Evolutionary conservation across 2,113 vertebrate species (phyloP).

Genomic region (Petrocephalus zakoni): DNA sequence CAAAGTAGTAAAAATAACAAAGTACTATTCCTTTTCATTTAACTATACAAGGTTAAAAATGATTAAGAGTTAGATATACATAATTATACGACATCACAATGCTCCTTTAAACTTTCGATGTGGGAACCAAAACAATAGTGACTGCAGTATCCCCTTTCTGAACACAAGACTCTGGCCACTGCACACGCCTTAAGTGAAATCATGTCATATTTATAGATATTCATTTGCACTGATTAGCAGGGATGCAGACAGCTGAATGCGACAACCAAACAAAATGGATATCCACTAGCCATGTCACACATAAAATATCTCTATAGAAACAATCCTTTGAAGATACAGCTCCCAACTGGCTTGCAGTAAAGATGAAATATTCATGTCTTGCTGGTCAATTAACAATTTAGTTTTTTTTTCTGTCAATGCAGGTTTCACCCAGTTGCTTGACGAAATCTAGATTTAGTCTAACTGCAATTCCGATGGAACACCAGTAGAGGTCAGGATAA

Average conservation of each 20-base stretch:
- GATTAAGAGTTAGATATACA: slow-evolving; percentile 59
- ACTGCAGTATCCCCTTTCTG: slow-evolving; percentile 58
- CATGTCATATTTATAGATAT: neutral
- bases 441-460: neutral
- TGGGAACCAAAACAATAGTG: slow-evolving; percentile 45
- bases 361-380: neutral
- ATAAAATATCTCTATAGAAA: neutral
- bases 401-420: neutral
- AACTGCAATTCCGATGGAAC: neutral
- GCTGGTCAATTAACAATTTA: neutral
- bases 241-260: slow-evolving; percentile 12
- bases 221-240: neutral
- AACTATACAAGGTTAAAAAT: slow-evolving; percentile 65
- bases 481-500: neutral
- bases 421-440: neutral
- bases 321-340: neutral
- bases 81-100: slow-evolving; percentile 58
- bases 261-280: neutral
- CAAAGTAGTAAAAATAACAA: slow-evolving; percentile 49
- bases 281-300: neutral
- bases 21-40: slow-evolving; percentile 35
- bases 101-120: slow-evolving; percentile 54
- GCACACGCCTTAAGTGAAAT: slow-evolving; percentile 11
- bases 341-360: neutral
- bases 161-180: slow-evolving; percentile 13